Evolutionary conservation across 1,140 invertebrate genomes (phyloP).

Genomic region (Solen grandis): DNA sequence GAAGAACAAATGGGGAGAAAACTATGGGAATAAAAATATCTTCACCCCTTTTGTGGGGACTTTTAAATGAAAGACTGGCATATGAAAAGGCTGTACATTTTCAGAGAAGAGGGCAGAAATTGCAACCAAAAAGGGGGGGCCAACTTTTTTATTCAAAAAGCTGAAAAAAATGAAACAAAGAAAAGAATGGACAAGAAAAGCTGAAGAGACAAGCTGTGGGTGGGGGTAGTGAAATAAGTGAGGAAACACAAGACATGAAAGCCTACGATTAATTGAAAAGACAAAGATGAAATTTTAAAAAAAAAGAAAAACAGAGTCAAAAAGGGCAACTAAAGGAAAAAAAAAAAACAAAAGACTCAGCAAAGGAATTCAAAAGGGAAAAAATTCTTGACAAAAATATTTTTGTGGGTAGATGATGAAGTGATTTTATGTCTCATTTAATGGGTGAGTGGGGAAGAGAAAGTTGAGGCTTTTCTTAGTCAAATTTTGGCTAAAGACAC

Average conservation of each 20-base stretch:
- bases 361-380: constrained; percentile 42
- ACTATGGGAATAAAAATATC: constrained; percentile 98
- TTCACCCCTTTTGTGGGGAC: constrained; percentile 96
- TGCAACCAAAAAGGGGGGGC: constrained; percentile 92
- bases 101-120: constrained; percentile 93
- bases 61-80: constrained; percentile 93
- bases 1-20: constrained; percentile 93
- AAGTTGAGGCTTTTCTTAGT: no score
- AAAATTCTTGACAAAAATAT: constrained; percentile 69
- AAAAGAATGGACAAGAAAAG: constrained; percentile 81
- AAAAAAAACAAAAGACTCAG: constrained; percentile 43
- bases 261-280: constrained; percentile 60
- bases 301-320: constrained; percentile 39
- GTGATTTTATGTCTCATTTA: no score
- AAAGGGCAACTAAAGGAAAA: constrained; percentile 1
- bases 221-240: constrained; percentile 16
- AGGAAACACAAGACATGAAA: constrained; percentile 39
- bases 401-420: constrained; percentile 53
- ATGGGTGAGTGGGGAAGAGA: no score
- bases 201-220: constrained; percentile 16
- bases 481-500: no score
- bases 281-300: constrained; percentile 73
- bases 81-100: constrained; percentile 95
- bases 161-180: constrained; percentile 89
- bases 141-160: constrained; percentile 90